Percentiles rank a stretch among this genome's conserved stretches.
phyloP scores from a whole-genome alignment of 1,140 invertebrate species.

The Himalopsyche phryganea region DNA sequence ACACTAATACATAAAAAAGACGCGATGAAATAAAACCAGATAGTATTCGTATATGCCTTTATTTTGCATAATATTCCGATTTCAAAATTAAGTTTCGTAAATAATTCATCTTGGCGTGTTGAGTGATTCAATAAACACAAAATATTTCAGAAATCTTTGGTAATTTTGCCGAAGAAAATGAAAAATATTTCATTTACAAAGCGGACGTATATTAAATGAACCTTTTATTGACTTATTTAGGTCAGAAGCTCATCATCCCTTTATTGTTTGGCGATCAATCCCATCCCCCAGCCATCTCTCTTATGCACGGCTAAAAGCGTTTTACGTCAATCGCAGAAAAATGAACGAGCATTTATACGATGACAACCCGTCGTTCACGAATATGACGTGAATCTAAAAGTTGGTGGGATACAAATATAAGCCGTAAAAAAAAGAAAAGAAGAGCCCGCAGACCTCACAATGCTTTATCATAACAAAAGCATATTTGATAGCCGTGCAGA shows the following conservation, averaged over 20 bases:
- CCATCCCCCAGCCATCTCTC: not conserved
- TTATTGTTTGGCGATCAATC: not conserved
- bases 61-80: too few species aligned
- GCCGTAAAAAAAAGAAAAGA: conserved; percentile 24
- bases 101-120: too few species aligned
- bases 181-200: too few species aligned
- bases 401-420: conserved; percentile 10
- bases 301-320: conserved; percentile 13
- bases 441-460: conserved; percentile 19
- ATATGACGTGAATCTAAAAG: conserved; percentile 24
- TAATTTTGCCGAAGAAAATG: too few species aligned
- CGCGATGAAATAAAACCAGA: too few species aligned
- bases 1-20: too few species aligned
- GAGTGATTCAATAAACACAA: too few species aligned
- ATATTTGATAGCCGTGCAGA: conserved; percentile 22
- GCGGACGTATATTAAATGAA: too few species aligned
- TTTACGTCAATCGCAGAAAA: conserved; percentile 26
- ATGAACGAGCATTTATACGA: conserved; percentile 21
- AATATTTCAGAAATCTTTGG: too few species aligned
- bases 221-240: not conserved
- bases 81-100: too few species aligned
- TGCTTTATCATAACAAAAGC: conserved; percentile 30
- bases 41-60: too few species aligned
- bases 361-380: conserved; percentile 25
- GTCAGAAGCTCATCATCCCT: conserved; percentile 2